Base-by-base conservation (phyloP, 2,113 vertebrate species). In the Thunnus maccoyii region DNA sequence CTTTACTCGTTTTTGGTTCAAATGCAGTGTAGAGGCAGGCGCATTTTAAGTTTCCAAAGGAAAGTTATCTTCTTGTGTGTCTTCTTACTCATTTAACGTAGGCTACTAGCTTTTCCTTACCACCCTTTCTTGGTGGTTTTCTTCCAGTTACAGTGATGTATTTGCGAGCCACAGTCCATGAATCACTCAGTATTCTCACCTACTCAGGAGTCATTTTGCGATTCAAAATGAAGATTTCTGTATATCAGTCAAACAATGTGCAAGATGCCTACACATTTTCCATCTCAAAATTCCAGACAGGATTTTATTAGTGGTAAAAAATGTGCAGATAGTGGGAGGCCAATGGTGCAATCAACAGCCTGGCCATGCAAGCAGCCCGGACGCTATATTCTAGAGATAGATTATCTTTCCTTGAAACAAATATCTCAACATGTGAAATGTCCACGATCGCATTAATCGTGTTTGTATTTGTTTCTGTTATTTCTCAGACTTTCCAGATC, bases 191-290 rank as follows among this genome's bases (percentile, higher is more conserved):
- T 44, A 57, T 75, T 79, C 55, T 75, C 75, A 66, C 86, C 86
- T 73, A 87, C 86, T 85, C 71, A 70, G 67, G 48, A 86, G 62
- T 86, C 52, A 82, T 82, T 79, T 76, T 76, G 70, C 25, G 27
- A 80, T 69, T 78, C 25, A 83, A 83, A 86, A 74, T 80, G 72
- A 76, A 72, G 22, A 61, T 67, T 75, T 80, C 55, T 78, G 58
- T 85, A 82, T 51, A 86, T 75, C 66, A 85, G 64, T 84, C 51
- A 73, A 84, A 75, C 32, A 50, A 79, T 80, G 74, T 16, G 36
- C 27, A 72, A 57, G 65, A 76, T 84, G 75, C 90, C 76, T 80
- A 90, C 86, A 80, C 82, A 57, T 54, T 82, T 89, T 90, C 85
- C 83, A 89, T 76, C 65, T 81, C 58, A 15, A 70, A 51, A 82